A percentile compares a stretch with the other conserved stretches of the same genome.
Evolutionary conservation across 2,113 vertebrate species (phyloP).

Genomic region (Equus quagga): DNA sequence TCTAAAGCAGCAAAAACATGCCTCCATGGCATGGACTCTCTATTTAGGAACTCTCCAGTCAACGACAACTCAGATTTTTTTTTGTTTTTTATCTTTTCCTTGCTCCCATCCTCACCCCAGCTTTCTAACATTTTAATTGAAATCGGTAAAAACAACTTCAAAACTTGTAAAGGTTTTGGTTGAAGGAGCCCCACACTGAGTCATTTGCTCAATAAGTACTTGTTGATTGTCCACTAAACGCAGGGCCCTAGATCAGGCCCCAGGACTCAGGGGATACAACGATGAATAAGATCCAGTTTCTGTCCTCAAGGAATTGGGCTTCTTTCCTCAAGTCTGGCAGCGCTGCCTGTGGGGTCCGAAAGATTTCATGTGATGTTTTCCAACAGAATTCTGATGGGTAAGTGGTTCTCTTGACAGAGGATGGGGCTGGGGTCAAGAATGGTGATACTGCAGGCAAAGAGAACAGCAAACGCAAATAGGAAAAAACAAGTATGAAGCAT

Average conservation of each 20-base stretch:
- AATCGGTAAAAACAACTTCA: constrained; percentile 29
- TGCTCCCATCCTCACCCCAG: background rate
- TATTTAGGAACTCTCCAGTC: background rate
- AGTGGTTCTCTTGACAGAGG: background rate
- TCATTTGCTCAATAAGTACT: constrained; percentile 5
- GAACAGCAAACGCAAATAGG: background rate
- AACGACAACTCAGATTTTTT: background rate
- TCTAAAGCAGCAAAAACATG: background rate
- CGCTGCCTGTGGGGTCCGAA: background rate
- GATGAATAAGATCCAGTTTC: background rate
- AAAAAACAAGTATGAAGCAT: background rate
- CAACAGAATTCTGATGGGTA: background rate
- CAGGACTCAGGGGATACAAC: background rate
- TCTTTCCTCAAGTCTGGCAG: constrained; percentile 42
- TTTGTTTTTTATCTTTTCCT: background rate
- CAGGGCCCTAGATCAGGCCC: background rate
- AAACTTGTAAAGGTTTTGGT: constrained; percentile 29
- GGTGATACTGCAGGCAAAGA: background rate
- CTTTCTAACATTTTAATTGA: constrained; percentile 53
- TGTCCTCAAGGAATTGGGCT: background rate
- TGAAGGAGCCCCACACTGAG: background rate
- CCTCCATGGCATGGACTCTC: background rate
- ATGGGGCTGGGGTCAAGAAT: background rate
- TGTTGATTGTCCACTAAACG: background rate
- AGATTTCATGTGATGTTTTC: background rate